A percentile compares a stretch with the other conserved stretches of the same genome.
These are phyloP conservation scores for Limnodromus scolopaceus DNA, from an alignment of 2,797 vertebrate genomes.

Conservation along the genomic window DNA sequence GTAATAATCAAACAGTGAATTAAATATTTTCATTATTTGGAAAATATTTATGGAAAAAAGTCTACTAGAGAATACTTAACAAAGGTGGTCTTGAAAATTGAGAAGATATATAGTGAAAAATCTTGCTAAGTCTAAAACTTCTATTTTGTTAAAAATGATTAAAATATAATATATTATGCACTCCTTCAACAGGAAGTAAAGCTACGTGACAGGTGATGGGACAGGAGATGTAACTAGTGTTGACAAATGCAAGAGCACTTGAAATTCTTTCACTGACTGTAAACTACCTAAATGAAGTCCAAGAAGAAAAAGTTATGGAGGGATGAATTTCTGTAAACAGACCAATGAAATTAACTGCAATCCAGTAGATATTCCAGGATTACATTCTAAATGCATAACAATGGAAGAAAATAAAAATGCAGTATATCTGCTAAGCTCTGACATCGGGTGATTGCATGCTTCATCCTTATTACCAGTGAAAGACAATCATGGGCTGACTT, in stretches of 20 bases:
- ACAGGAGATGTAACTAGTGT: neutral
- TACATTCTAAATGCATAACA: neutral
- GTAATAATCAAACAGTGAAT: neutral
- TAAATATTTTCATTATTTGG: neutral
- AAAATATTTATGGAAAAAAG: neutral
- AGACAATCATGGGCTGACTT: neutral
- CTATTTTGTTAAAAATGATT: neutral
- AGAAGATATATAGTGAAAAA: neutral
- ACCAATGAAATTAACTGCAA: neutral
- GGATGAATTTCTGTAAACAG: neutral
- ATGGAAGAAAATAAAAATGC: neutral
- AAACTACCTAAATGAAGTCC: neutral
- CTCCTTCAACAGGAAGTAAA: neutral
- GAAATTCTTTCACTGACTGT: neutral
- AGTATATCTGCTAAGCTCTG: neutral
- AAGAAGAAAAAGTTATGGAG: neutral
- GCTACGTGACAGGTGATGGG: neutral
- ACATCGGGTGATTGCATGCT: neutral
- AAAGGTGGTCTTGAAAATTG: neutral
- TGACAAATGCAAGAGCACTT: neutral
- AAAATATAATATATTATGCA: neutral
- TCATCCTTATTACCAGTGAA: neutral
- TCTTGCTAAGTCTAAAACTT: neutral
- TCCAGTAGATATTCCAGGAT: neutral
- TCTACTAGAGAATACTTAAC: neutral